Percentiles rank a stretch among this genome's conserved stretches.
Evolutionary conservation across 2,888 invertebrate genomes (phyloP).

Genomic region (Anthophora plumipes): DNA sequence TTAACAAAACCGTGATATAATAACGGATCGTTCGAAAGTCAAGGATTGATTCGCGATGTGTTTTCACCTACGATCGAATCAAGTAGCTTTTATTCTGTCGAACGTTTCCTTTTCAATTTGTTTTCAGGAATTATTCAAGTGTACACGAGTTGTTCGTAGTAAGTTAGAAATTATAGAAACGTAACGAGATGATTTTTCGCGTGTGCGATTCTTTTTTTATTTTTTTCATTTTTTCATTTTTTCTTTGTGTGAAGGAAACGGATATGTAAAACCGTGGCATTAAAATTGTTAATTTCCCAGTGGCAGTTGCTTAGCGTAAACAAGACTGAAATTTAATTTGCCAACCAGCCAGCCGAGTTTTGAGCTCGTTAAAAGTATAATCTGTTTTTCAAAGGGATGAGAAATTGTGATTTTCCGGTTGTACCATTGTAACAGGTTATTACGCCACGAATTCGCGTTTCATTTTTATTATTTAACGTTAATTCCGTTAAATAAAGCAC

Average conservation of each 20-base stretch:
- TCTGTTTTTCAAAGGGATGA: slow-evolving; percentile 4
- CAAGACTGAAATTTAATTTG: slow-evolving; percentile 17
- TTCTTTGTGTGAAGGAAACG: background rate
- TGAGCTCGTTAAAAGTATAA: slow-evolving; percentile 34
- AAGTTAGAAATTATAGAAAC: background rate
- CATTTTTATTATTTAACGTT: too few relatives aligned
- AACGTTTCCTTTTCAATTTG: background rate
- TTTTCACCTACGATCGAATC: background rate
- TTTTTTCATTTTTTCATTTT: too few relatives aligned
- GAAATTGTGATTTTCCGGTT: background rate
- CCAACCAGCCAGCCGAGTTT: background rate
- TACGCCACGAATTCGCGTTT: background rate
- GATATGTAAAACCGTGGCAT: background rate
- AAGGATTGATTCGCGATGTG: background rate
- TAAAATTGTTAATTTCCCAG: slow-evolving; percentile 28
- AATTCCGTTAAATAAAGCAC: too few relatives aligned
- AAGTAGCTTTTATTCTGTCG: background rate
- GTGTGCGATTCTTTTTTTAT: too few relatives aligned
- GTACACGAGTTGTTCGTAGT: background rate
- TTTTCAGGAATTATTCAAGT: too few relatives aligned
- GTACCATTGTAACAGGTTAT: background rate
- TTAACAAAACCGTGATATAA: slow-evolving; percentile 9
- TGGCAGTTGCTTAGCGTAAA: background rate
- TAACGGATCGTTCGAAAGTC: background rate
- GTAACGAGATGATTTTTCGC: background rate